phyloP scores from a whole-genome alignment of 2,888 invertebrate species.

The Napeogenes sylphis region DNA sequence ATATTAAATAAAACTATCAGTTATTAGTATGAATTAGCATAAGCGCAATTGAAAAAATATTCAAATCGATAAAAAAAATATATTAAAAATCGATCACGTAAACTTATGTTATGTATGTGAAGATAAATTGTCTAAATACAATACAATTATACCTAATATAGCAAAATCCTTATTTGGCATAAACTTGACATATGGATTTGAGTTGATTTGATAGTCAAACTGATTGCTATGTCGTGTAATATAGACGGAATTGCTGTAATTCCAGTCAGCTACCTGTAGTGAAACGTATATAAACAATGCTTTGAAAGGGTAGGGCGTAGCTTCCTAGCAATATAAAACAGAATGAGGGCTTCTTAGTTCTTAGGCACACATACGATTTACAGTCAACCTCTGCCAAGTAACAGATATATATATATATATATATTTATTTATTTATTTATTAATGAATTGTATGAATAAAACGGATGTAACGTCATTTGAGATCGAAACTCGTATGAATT shows the following conservation, averaged over 20 bases:
- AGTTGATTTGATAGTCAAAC: slow-evolving; percentile 29
- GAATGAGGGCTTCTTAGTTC: slow-evolving; percentile 57
- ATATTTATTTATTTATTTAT: no score
- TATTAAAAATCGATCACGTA: no score
- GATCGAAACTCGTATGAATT: not conserved
- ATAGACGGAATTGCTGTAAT: slow-evolving; percentile 49
- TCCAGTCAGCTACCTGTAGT: slow-evolving; percentile 42
- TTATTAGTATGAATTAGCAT: no score
- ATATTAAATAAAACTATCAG: no score
- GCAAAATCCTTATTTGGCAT: no score
- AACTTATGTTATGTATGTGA: no score
- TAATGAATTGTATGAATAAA: not conserved
- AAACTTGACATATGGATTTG: slow-evolving; percentile 3
- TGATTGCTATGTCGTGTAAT: slow-evolving; percentile 51
- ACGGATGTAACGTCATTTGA: slow-evolving; percentile 9
- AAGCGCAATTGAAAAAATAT: no score
- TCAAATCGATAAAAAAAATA: no score
- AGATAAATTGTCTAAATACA: no score
- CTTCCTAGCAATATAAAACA: slow-evolving; percentile 64
- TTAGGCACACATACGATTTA: slow-evolving; percentile 54
- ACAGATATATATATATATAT: slow-evolving; percentile 13
- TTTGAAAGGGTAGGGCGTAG: slow-evolving; percentile 64
- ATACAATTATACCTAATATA: no score
- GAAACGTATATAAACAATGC: slow-evolving; percentile 56
- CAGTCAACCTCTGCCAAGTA: slow-evolving; percentile 51